These are phyloP conservation scores for Tetrao urogallus DNA, from an alignment of 2,113 vertebrate genomes.

Conservation along the genomic window DNA sequence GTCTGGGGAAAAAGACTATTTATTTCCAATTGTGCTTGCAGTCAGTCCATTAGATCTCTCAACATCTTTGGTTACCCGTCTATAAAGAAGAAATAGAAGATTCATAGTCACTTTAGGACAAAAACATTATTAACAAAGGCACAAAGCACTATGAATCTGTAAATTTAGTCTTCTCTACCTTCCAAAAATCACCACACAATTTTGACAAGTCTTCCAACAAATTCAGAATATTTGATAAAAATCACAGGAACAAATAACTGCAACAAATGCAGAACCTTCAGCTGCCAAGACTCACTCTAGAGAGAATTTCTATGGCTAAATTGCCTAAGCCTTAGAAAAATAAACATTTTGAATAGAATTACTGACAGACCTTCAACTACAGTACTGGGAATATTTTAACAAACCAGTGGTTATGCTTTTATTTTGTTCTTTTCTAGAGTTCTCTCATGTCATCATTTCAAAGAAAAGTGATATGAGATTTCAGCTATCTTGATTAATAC, in stretches of 20 bases:
- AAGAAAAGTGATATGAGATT: neutral
- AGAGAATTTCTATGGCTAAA: conserved; percentile 21
- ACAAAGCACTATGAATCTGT: neutral
- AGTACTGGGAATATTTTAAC: conserved; percentile 11
- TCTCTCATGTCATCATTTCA: neutral
- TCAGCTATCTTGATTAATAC: neutral
- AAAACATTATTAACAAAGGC: neutral
- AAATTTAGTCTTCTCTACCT: neutral
- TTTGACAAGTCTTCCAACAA: conserved; percentile 18
- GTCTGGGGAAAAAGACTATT: neutral
- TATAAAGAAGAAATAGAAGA: neutral
- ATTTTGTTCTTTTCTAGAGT: neutral
- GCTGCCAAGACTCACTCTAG: conserved; percentile 7
- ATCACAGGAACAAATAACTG: conserved; percentile 19
- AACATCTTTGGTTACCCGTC: neutral
- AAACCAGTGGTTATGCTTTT: neutral
- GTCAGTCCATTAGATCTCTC: neutral
- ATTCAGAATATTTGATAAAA: conserved; percentile 35
- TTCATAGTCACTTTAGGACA: neutral
- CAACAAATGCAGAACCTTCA: neutral
- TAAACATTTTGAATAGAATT: conserved; percentile 41
- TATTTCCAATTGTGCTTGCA: neutral
- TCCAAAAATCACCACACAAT: neutral
- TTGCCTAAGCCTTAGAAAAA: conserved; percentile 24
- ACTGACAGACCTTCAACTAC: conserved; percentile 38